A percentile compares a stretch with the other conserved stretches of the same genome.
Conservation (phyloP, 2,113 vertebrate genomes). For the Sula dactylatra region DNA sequence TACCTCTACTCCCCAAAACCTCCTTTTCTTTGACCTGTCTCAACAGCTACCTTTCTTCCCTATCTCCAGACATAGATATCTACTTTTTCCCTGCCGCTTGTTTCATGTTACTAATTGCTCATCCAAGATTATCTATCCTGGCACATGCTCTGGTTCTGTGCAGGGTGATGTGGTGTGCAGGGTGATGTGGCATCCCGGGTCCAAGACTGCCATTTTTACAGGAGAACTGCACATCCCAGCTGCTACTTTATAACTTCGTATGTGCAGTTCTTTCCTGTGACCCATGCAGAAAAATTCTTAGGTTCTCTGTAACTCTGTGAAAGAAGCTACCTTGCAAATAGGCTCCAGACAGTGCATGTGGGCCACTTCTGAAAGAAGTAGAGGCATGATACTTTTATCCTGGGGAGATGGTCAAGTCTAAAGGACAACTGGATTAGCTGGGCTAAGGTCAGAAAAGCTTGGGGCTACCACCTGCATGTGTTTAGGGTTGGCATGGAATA, state of each 20-base stretch:
- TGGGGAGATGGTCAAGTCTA: not conserved
- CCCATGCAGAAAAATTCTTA: not conserved
- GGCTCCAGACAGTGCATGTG: not conserved
- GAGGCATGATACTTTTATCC: not conserved
- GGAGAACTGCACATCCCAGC: not conserved
- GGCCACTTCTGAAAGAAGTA: not conserved
- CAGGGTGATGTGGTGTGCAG: not conserved
- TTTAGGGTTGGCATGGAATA: not conserved
- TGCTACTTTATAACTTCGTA: not conserved
- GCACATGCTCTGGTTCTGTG: not conserved
- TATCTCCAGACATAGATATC: not conserved
- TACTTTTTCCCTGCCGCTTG: not conserved
- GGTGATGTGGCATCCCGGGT: not conserved
- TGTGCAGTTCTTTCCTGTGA: not conserved
- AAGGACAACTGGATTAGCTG: not conserved
- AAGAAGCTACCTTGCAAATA: not conserved
- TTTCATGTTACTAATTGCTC: not conserved
- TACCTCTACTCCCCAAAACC: not conserved
- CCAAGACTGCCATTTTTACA: not conserved
- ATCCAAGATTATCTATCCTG: not conserved
- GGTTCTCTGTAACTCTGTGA: not conserved
- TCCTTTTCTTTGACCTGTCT: not conserved
- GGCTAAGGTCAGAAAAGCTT: not conserved
- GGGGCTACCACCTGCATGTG: not conserved
- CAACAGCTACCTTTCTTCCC: not conserved